phyloP scores from a whole-genome alignment of 2,113 vertebrate species.

The Myiagra hebetior region DNA sequence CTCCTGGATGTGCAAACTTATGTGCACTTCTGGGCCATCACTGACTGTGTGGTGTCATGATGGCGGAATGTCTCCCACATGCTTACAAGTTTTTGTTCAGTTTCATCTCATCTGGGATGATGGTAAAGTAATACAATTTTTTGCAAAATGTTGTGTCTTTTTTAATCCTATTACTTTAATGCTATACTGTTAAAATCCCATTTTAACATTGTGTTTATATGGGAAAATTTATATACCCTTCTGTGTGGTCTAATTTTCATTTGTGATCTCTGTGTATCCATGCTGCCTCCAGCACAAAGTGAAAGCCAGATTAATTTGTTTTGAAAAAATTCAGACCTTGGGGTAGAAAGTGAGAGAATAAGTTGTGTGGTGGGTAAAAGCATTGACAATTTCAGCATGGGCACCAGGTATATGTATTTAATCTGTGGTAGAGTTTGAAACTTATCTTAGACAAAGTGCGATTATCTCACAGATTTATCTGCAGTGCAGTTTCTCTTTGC shows the following conservation, averaged over 20 bases:
- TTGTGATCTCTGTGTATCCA: background rate
- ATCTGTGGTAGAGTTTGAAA: background rate
- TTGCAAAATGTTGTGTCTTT: background rate
- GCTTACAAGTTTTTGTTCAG: background rate
- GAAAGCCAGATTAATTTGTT: background rate
- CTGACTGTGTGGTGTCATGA: background rate
- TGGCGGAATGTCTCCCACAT: background rate
- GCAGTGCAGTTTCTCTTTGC: background rate
- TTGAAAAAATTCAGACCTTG: background rate
- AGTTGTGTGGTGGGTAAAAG: background rate
- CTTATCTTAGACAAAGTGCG: background rate
- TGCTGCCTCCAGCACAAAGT: background rate
- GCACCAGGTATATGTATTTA: background rate
- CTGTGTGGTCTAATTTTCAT: constrained; percentile 28
- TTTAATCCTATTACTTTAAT: background rate
- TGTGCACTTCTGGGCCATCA: background rate
- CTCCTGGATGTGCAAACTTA: background rate
- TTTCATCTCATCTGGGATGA: background rate
- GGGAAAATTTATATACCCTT: background rate
- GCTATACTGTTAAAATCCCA: background rate
- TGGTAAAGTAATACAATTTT: background rate
- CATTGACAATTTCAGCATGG: background rate
- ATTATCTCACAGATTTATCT: background rate
- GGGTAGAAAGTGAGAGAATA: background rate
- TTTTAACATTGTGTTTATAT: background rate